These are phyloP conservation scores for Tamias sibiricus DNA, from an alignment of 2,113 vertebrate species.

Conservation along the genomic window DNA sequence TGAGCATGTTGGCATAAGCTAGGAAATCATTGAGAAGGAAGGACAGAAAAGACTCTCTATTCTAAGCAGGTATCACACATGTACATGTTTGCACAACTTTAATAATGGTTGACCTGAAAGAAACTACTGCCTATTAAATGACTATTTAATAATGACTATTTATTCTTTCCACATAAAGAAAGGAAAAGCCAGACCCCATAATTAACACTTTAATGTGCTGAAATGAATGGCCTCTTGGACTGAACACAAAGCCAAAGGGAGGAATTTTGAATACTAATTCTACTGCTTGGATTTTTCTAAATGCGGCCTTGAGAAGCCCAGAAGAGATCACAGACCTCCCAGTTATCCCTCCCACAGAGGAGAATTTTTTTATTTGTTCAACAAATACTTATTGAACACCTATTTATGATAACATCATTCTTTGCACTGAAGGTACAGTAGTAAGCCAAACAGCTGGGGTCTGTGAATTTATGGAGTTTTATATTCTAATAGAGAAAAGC, in stretches of 20 bases:
- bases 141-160: slow-evolving; percentile 65
- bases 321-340: not conserved
- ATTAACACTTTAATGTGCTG: slow-evolving; percentile 55
- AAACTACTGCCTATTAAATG: slow-evolving; percentile 55
- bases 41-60: not conserved
- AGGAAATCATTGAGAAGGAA: not conserved
- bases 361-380: not conserved
- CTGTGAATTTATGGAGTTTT: not conserved
- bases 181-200: slow-evolving; percentile 31
- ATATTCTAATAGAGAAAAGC: not conserved
- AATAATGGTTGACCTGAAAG: slow-evolving; percentile 51
- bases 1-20: not conserved
- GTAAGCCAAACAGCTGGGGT: not conserved
- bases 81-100: slow-evolving; percentile 22
- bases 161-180: slow-evolving; percentile 61
- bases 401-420: not conserved
- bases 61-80: not conserved
- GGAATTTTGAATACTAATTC: slow-evolving; percentile 47
- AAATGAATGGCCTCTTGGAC: slow-evolving; percentile 59
- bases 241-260: slow-evolving; percentile 54
- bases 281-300: not conserved
- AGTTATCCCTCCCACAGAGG: not conserved
- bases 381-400: not conserved
- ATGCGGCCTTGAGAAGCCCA: not conserved
- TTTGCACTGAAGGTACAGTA: not conserved